Evolutionary conservation across 1,140 invertebrate genomes (phyloP), one percentile per base, ranked within the genome.

Genomic region (Sipha flava): DNA sequence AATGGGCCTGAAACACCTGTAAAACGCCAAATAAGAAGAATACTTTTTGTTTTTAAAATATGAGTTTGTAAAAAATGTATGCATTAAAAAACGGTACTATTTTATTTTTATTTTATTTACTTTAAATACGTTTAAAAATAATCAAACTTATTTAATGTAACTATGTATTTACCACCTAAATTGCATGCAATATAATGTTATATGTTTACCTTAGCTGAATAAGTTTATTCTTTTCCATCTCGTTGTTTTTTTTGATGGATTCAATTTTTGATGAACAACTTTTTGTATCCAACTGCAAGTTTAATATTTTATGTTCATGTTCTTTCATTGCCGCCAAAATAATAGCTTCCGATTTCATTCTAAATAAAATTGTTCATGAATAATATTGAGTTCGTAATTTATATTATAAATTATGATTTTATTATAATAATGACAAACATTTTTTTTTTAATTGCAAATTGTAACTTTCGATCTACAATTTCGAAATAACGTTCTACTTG

Each of bases 271-370:
- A 18, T 10, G 12, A 18, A 0, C 37, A 26, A 26, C 14, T 37
- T 12, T 75, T 23, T 4, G n/a, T 12, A 1, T 57, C 21, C 18
- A 37, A 16, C 29, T 75, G 10, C 40, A 75, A 57, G 57, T 57
- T 75, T 12, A 9, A 7, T 21, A 75, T 43, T 37, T 57, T 75
- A n/a, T 54, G 49, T 75, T 75, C 72, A 7, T 75, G 34, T 57
- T 75, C 72, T 52, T 75, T 57, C 29, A 57, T 37, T 45, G 23
- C 26, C 2, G 72, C 49, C 4, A 40, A 12, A 23, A 75, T 75
- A 26, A 54, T 26, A 2, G 34, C 49, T 54, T 75, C 72, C 10
- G 72, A 37, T 23, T 75, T 75, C 49, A 75, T 75, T 75, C 72
- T 75, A 26, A 73, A 49, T 57, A 21, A 29, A n/a, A 34, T 31